Conservation (phyloP, 2,113 vertebrate species). For the Corythornis vintsioides region DNA sequence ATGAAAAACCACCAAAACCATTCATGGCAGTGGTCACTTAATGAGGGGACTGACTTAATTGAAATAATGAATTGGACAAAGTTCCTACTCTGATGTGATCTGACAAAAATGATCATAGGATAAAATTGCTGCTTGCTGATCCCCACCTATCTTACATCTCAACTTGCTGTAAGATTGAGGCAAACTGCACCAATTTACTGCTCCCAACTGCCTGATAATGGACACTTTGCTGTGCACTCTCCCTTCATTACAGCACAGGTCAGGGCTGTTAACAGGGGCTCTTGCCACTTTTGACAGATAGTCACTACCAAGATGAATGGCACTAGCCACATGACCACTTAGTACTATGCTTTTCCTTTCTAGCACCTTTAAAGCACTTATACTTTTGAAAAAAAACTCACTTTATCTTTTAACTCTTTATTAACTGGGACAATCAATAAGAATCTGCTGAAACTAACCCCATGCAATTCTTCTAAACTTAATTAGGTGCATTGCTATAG, state of each 20-base stretch:
- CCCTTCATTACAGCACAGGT: constrained; percentile 86
- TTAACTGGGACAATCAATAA: constrained; percentile 76
- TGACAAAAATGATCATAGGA: constrained; percentile 89
- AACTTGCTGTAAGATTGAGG: constrained; percentile 87
- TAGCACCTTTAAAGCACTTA: constrained; percentile 81
- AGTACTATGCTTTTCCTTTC: constrained; percentile 81
- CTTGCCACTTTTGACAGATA: constrained; percentile 87
- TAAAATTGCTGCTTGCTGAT: constrained; percentile 88
- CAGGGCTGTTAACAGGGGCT: constrained; percentile 87
- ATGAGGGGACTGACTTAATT: constrained; percentile 76
- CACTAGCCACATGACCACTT: constrained; percentile 90
- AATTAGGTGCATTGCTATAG: background rate
- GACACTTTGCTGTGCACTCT: constrained; percentile 84
- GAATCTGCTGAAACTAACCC: constrained; percentile 61
- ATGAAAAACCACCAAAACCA: background rate
- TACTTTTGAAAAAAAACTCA: constrained; percentile 67
- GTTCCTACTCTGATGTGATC: constrained; percentile 82
- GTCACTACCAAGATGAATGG: constrained; percentile 88
- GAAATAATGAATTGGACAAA: constrained; percentile 81
- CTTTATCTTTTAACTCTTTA: constrained; percentile 84
- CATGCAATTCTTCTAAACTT: constrained; percentile 59
- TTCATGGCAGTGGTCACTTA: constrained; percentile 41
- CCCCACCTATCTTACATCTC: constrained; percentile 87
- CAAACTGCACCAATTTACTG: constrained; percentile 92
- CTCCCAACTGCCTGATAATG: constrained; percentile 88